Percentiles rank a stretch among this genome's conserved stretches.
These are phyloP conservation scores for Temnopleurus reevesii DNA, from an alignment of 53 echinoderm and acorn worm genomes.

Conservation along the genomic window DNA sequence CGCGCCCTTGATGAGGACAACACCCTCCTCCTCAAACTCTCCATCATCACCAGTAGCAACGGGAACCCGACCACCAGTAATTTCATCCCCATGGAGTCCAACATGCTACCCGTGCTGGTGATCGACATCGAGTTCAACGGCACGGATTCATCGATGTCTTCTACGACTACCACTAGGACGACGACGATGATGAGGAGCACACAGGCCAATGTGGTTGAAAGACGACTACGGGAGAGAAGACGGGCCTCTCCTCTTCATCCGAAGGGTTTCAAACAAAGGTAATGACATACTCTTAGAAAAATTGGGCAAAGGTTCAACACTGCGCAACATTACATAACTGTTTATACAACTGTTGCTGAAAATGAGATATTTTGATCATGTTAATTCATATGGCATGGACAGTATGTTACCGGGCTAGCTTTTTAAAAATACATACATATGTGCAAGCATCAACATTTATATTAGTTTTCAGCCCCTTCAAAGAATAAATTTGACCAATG, in stretches of 20 bases:
- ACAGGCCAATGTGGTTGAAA: background rate
- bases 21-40: slow-evolving; percentile 30
- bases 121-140: slow-evolving; percentile 35
- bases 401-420: too few relatives aligned
- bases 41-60: background rate
- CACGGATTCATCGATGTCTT: background rate
- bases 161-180: background rate
- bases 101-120: slow-evolving; percentile 11
- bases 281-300: background rate
- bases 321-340: too few relatives aligned
- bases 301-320: too few relatives aligned
- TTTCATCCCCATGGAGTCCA: slow-evolving; percentile 36
- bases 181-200: background rate
- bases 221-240: background rate
- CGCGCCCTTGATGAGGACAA: slow-evolving; percentile 5
- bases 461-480: too few relatives aligned
- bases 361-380: too few relatives aligned
- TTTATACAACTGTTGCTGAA: too few relatives aligned
- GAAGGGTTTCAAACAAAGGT: background rate
- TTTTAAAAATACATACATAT: too few relatives aligned
- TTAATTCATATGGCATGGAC: too few relatives aligned
- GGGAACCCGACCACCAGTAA: slow-evolving; percentile 30
- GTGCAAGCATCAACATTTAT: too few relatives aligned
- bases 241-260: too few relatives aligned
- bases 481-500: too few relatives aligned